A percentile compares a stretch with the other conserved stretches of the same genome.
Conservation (phyloP, 2,797 vertebrate genomes). For the Zalophus californianus region DNA sequence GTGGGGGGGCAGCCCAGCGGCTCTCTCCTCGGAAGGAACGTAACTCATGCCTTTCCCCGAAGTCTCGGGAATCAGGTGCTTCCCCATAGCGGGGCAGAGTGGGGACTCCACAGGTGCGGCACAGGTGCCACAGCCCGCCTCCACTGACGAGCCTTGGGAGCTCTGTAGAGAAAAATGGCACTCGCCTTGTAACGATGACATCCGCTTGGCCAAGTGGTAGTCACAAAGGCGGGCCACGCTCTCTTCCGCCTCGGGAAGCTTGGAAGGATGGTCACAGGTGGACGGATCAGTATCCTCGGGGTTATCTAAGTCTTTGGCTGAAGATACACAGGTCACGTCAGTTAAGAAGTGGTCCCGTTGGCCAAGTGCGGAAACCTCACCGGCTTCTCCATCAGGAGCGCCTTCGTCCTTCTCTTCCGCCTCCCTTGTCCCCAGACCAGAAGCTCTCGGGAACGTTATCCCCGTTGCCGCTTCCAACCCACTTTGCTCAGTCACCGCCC, state of each 20-base stretch:
- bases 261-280: constrained; percentile 90
- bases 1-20: constrained; percentile 88
- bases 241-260: constrained; percentile 91
- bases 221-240: constrained; percentile 92
- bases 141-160: constrained; percentile 97
- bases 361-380: constrained; percentile 84
- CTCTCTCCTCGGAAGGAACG: constrained; percentile 92
- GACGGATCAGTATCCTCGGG: constrained; percentile 88
- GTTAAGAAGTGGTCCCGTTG: constrained; percentile 91
- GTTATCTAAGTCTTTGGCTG: constrained; percentile 90
- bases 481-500: constrained; percentile 91
- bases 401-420: constrained; percentile 89
- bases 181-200: constrained; percentile 97
- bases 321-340: constrained; percentile 88
- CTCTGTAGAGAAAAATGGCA: constrained; percentile 96
- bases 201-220: constrained; percentile 95
- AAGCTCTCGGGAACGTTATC: constrained; percentile 89
- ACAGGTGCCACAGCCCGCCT: constrained; percentile 95
- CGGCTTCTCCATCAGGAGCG: constrained; percentile 87
- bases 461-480: constrained; percentile 89
- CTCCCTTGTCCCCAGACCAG: constrained; percentile 90
- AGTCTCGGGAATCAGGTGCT: constrained; percentile 93
- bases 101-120: constrained; percentile 97
- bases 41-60: constrained; percentile 92
- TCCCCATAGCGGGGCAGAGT: constrained; percentile 92